phyloP scores from a whole-genome alignment of 2,113 vertebrate species.

The Emydocephalus ijimae region DNA sequence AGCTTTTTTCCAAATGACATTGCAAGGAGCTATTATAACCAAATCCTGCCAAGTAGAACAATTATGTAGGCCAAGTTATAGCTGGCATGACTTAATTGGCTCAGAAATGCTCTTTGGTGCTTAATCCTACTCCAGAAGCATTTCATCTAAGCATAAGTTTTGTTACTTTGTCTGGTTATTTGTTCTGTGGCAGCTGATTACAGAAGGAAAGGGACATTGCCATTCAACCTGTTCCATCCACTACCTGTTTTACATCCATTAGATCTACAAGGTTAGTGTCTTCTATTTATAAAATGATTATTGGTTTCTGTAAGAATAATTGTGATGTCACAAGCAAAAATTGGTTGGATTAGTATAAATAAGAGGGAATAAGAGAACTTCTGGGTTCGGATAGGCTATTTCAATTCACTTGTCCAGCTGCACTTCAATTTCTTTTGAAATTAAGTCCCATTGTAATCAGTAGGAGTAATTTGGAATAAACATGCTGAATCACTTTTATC shows the following conservation, averaged over 20 bases:
- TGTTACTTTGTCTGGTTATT: conserved; percentile 36
- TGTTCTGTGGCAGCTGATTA: conserved; percentile 42
- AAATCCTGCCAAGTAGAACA: conserved; percentile 44
- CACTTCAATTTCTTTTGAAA: background rate
- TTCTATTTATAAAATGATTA: background rate
- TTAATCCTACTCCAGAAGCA: conserved; percentile 45
- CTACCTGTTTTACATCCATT: background rate
- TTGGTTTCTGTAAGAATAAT: background rate
- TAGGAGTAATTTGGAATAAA: background rate
- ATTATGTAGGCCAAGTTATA: conserved; percentile 33
- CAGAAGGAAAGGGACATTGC: conserved; percentile 1
- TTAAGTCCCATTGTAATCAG: background rate
- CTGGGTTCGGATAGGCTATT: background rate
- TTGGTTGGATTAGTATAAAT: background rate
- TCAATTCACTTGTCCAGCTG: background rate
- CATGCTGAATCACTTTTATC: background rate
- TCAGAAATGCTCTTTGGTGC: conserved; percentile 52
- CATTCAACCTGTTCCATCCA: conserved; percentile 12
- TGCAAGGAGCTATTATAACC: conserved; percentile 13
- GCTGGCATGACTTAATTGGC: conserved; percentile 58
- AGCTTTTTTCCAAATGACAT: conserved; percentile 20
- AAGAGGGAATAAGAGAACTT: background rate
- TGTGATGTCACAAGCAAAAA: conserved; percentile 1
- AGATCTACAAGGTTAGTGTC: background rate
- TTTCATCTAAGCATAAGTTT: conserved; percentile 47